phyloP scores from a whole-genome alignment of 2,797 vertebrate genomes.

The Oreonectes daqikongensis region DNA sequence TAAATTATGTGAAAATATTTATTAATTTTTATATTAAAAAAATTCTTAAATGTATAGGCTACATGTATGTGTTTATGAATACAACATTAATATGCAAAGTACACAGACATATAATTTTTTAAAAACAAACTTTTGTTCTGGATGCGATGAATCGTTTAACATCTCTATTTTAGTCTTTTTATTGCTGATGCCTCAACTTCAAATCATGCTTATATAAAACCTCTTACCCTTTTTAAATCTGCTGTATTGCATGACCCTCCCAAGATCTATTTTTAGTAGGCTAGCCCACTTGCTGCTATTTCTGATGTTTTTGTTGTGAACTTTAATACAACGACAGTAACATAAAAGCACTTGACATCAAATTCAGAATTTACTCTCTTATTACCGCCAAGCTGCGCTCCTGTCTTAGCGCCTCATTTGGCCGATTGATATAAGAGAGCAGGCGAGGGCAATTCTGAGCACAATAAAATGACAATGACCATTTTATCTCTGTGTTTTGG shows the following conservation, averaged over 20 bases:
- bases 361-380: constrained; percentile 18
- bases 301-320: not conserved
- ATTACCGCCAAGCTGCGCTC: not conserved
- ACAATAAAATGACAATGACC: constrained; percentile 16
- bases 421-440: constrained; percentile 26
- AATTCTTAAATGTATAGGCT: no score
- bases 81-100: no score
- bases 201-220: not conserved
- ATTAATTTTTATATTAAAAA: no score
- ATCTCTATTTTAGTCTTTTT: no score
- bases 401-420: constrained; percentile 27
- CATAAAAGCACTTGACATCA: constrained; percentile 5
- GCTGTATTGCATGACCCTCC: not conserved
- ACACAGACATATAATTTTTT: no score
- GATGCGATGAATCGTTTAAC: no score
- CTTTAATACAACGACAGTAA: not conserved
- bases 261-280: not conserved
- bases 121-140: no score
- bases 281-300: not conserved
- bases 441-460: constrained; percentile 7
- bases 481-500: constrained; percentile 32
- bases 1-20: no score
- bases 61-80: no score
- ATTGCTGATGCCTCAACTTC: not conserved
- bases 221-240: no score